phyloP scores from a whole-genome alignment of 2,888 invertebrate species.

The Loripinus fragilis region DNA sequence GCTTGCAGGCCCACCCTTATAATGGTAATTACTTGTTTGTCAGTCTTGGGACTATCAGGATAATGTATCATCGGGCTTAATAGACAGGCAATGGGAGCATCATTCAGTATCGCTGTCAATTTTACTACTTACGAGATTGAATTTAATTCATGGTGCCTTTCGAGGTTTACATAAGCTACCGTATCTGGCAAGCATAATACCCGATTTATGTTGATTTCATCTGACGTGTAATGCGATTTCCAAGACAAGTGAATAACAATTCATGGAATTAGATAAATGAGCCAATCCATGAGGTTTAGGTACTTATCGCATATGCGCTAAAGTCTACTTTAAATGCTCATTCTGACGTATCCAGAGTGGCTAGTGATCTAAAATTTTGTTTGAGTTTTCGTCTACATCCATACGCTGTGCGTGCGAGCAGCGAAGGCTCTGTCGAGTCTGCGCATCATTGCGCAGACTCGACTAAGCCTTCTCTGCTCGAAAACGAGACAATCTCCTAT shows the following conservation, averaged over 20 bases:
- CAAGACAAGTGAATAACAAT: background rate
- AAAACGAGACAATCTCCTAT: no score
- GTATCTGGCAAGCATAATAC: background rate
- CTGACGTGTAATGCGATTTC: slow-evolving; percentile 14
- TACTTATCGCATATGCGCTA: no score
- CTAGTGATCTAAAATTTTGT: no score
- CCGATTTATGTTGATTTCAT: slow-evolving; percentile 16
- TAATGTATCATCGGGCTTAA: slow-evolving; percentile 9
- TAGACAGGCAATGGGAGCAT: background rate
- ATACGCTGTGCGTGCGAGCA: no score
- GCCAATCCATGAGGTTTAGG: no score
- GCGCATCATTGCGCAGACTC: no score
- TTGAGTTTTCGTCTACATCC: no score
- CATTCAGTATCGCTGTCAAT: slow-evolving; percentile 3
- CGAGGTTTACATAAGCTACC: slow-evolving; percentile 11
- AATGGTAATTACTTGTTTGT: background rate
- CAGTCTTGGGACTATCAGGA: background rate
- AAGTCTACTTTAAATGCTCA: no score
- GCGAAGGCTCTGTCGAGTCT: no score
- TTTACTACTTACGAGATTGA: background rate
- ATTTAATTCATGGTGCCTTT: background rate
- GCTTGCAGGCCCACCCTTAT: no score
- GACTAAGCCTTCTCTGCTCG: no score
- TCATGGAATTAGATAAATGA: background rate
- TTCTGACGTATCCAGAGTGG: no score